Percentiles rank a stretch among this genome's conserved stretches.
phyloP scores from a whole-genome alignment of 2,888 invertebrate genomes.

The Parasteatoda lunata region DNA sequence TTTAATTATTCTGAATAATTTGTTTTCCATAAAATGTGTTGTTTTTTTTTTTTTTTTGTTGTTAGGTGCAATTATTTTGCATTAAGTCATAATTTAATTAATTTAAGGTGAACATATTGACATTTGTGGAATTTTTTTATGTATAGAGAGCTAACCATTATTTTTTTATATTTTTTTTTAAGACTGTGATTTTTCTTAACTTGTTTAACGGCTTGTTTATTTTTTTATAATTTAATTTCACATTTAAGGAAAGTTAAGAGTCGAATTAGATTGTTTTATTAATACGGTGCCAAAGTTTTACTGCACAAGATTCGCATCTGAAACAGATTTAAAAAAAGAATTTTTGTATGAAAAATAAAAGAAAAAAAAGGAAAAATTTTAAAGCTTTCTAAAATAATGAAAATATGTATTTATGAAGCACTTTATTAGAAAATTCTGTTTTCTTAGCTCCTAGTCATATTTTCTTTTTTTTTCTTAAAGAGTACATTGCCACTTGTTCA shows the following conservation, averaged over 20 bases:
- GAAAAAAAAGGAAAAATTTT: constrained; percentile 22
- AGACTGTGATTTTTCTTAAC: constrained; percentile 66
- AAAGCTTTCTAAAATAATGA: not conserved
- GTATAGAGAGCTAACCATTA: constrained; percentile 24
- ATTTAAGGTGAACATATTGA: constrained; percentile 35
- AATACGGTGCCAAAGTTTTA: constrained; percentile 58
- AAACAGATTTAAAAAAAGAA: too few species aligned
- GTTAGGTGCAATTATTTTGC: constrained; percentile 54
- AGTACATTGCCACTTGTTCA: too few species aligned
- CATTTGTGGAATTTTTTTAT: constrained; percentile 39
- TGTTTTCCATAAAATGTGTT: constrained; percentile 22
- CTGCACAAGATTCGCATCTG: constrained; percentile 11
- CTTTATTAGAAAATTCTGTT: not conserved
- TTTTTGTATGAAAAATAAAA: not conserved
- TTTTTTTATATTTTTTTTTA: constrained; percentile 50
- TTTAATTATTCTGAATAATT: constrained; percentile 27
- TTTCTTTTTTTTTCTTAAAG: constrained; percentile 22
- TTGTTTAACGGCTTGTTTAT: constrained; percentile 43
- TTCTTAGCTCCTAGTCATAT: constrained; percentile 60
- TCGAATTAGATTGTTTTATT: constrained; percentile 25
- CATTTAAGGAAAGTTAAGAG: constrained; percentile 21
- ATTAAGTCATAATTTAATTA: constrained; percentile 50
- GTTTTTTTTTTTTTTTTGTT: constrained; percentile 38
- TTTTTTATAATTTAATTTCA: constrained; percentile 25
- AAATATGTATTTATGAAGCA: not conserved